Evolutionary conservation across 2,888 invertebrate genomes (phyloP).

Genomic region (Ochlodes sylvanus): DNA sequence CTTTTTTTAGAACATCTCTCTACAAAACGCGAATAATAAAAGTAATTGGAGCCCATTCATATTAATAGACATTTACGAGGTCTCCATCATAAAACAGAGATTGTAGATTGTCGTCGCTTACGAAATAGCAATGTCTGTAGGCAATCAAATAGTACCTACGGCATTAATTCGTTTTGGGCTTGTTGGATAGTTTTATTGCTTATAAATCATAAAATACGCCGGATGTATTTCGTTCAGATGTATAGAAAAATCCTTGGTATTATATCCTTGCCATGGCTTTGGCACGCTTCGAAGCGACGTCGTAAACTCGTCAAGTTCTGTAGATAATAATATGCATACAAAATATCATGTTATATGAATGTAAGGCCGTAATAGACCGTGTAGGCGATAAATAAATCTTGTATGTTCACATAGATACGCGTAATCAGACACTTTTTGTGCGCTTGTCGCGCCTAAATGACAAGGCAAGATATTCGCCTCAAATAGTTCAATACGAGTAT

Average conservation of each 20-base stretch:
- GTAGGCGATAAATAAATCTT: not conserved
- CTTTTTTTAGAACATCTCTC: conserved; percentile 77
- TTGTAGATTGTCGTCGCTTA: conserved; percentile 84
- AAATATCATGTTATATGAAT: conserved; percentile 23
- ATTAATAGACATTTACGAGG: conserved; percentile 85
- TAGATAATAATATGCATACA: conserved; percentile 25
- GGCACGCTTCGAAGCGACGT: conserved; percentile 29
- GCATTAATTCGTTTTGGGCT: conserved; percentile 71
- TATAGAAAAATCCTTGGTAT: conserved; percentile 22
- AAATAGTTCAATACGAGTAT: no score
- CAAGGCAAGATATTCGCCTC: no score
- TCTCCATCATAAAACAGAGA: conserved; percentile 81
- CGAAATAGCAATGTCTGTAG: conserved; percentile 66
- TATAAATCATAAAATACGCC: conserved; percentile 64
- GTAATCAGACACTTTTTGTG: not conserved
- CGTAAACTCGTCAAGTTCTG: conserved; percentile 24
- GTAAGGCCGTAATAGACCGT: not conserved
- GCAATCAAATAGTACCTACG: conserved; percentile 59
- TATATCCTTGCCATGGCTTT: conserved; percentile 7
- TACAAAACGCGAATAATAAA: conserved; percentile 84
- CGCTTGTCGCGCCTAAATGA: no score
- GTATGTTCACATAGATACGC: not conserved
- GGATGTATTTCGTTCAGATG: conserved; percentile 59
- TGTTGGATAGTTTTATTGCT: conserved; percentile 68
- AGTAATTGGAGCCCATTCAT: conserved; percentile 85